Base-by-base conservation (phyloP, 2,113 vertebrate species). In the Xiphophorus couchianus region DNA sequence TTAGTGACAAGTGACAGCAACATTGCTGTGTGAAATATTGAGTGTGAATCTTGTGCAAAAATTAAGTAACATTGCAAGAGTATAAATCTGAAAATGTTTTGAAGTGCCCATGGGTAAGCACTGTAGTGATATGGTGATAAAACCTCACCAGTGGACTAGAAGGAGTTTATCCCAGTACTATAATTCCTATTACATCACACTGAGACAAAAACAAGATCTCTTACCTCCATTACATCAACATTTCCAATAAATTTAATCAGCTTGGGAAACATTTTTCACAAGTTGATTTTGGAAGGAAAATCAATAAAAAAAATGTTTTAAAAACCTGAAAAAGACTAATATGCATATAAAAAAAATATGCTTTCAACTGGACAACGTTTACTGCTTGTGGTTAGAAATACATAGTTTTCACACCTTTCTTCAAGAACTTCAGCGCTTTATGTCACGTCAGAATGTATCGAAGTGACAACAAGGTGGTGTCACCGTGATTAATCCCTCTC, bases 401-500 rank as follows among this genome's bases (percentile, higher is more conserved):
- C 83, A 78, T 77, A 76, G 74, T 85, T 88, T 82, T 66, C 66
- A 54, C 64, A 44, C 65, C 71, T 71, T 76, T 80, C 64, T 73
- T 83, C 78, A 71, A 70, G 58, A 77, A 67, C 58, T 62, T 71
- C 72, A 76, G 68, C 65, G 29, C 51, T 60, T 37, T 60, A 78
- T 71, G 81, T 77, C 83, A 77, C 87, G 88, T 89, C 83, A 87
- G 90, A 86, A 90, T 88, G 88, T 75, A 86, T 90, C 85, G 81
- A 74, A 73, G 83, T 87, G 85, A 88, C 90, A 91, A 90, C 86
- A 82, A 69, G 77, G 81, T 81, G 73, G 89, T 76, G 84, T 91
- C 87, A 81, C 80, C 73, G 83, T 93, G 91, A 93, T 93, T 86
- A 91, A 90, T 91, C 86, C 91, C 83, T 84, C 87, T 88, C 83